These are phyloP conservation scores for Seriola aureovittata DNA, from an alignment of 2,113 vertebrate genomes.

Conservation along the genomic window DNA sequence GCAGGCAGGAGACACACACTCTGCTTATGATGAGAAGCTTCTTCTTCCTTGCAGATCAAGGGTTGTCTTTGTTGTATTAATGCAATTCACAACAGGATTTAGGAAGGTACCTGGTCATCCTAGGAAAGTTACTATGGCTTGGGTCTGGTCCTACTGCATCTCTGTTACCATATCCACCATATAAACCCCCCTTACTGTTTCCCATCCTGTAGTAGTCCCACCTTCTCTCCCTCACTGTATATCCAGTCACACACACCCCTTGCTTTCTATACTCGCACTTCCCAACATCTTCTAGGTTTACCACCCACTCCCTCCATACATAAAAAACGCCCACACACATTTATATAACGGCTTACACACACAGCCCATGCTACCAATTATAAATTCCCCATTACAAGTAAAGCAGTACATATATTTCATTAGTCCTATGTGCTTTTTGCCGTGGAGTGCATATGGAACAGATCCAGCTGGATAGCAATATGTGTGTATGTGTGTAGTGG, in stretches of 20 bases:
- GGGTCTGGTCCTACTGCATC: too few relatives aligned
- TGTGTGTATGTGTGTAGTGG: not conserved
- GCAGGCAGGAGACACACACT: not conserved
- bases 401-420: not conserved
- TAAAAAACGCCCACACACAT: not conserved
- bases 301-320: not conserved
- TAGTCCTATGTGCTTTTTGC: not conserved
- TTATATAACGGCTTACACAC: not conserved
- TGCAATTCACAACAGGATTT: too few relatives aligned
- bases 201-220: not conserved
- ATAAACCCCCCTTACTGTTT: not conserved
- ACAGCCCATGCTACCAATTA: not conserved
- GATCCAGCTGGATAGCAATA: not conserved
- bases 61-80: too few relatives aligned
- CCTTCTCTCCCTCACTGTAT: not conserved
- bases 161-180: too few relatives aligned
- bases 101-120: too few relatives aligned
- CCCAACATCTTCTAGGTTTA: not conserved
- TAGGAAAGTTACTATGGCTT: too few relatives aligned
- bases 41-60: not conserved
- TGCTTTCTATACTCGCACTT: not conserved
- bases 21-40: not conserved
- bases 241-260: not conserved
- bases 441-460: not conserved
- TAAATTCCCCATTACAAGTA: slow-evolving; percentile 4